phyloP scores from a whole-genome alignment of 2,888 invertebrate species.

The Phyllotreta striolata region DNA sequence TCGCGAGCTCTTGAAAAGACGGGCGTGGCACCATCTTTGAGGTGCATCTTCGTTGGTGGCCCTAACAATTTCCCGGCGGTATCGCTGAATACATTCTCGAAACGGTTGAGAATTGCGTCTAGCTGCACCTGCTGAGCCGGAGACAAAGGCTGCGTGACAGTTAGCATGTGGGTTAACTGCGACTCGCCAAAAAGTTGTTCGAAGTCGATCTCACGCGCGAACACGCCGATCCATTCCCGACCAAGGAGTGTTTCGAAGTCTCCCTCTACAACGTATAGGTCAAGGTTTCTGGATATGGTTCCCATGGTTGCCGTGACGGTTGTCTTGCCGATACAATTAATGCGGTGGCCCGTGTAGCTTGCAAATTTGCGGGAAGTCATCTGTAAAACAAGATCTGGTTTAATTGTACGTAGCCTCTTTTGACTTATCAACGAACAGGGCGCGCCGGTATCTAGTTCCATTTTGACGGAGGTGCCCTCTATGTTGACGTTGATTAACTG shows the following conservation, averaged over 20 bases:
- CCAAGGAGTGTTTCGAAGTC: background rate
- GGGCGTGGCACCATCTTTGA: constrained; percentile 43
- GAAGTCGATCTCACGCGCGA: background rate
- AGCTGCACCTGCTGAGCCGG: background rate
- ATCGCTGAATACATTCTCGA: constrained; percentile 35
- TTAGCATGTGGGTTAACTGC: constrained; percentile 1
- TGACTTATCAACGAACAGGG: too few species aligned
- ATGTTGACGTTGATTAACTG: constrained; percentile 1
- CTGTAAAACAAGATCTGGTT: background rate
- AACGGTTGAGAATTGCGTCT: background rate
- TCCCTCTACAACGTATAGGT: background rate
- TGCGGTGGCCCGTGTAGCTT: background rate
- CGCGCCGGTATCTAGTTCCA: constrained; percentile 7
- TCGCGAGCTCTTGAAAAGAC: constrained; percentile 1
- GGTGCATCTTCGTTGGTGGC: constrained; percentile 41
- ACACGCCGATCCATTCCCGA: background rate
- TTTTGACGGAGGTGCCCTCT: too few species aligned
- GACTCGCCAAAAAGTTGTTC: constrained; percentile 1
- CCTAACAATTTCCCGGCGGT: constrained; percentile 41
- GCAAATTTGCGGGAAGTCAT: background rate
- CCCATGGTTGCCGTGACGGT: background rate
- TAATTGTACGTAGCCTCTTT: background rate
- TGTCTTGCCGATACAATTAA: background rate
- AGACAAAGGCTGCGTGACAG: background rate
- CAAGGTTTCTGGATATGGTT: background rate